Conservation (phyloP, 2,888 invertebrate species). For the Agrenia bidenticulata region DNA sequence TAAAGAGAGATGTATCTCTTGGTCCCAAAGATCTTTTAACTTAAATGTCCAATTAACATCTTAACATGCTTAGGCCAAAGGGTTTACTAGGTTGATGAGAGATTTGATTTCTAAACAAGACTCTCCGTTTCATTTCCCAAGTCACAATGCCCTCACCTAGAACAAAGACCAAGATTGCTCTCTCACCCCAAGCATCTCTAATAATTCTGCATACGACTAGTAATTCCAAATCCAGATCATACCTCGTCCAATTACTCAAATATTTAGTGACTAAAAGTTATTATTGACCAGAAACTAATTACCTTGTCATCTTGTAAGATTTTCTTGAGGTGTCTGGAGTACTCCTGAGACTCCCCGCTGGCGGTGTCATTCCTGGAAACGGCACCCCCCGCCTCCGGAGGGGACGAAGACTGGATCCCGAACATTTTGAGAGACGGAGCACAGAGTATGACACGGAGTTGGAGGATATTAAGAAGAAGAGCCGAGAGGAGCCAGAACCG, state of each 20-base stretch:
- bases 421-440: slow-evolving; percentile 48
- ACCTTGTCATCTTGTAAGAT: slow-evolving; percentile 52
- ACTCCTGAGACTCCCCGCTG: slow-evolving; percentile 46
- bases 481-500: too few relatives aligned
- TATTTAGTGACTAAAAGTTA: slow-evolving; percentile 9
- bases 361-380: too few relatives aligned
- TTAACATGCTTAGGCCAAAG: too few relatives aligned
- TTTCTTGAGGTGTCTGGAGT: slow-evolving; percentile 46
- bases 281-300: slow-evolving; percentile 11
- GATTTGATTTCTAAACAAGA: neutral
- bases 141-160: too few relatives aligned
- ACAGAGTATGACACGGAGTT: slow-evolving; percentile 11
- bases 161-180: too few relatives aligned
- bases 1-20: too few relatives aligned
- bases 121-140: slow-evolving; percentile 1
- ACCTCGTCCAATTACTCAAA: neutral
- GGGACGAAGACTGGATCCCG: slow-evolving; percentile 21
- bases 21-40: too few relatives aligned
- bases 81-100: too few relatives aligned
- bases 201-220: neutral
- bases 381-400: too few relatives aligned
- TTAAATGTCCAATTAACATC: too few relatives aligned
- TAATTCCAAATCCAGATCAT: too few relatives aligned
- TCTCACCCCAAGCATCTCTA: slow-evolving; percentile 12
- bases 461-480: too few relatives aligned